Conservation (phyloP, 2,113 vertebrate genomes). For the Chelonoidis abingdonii region DNA sequence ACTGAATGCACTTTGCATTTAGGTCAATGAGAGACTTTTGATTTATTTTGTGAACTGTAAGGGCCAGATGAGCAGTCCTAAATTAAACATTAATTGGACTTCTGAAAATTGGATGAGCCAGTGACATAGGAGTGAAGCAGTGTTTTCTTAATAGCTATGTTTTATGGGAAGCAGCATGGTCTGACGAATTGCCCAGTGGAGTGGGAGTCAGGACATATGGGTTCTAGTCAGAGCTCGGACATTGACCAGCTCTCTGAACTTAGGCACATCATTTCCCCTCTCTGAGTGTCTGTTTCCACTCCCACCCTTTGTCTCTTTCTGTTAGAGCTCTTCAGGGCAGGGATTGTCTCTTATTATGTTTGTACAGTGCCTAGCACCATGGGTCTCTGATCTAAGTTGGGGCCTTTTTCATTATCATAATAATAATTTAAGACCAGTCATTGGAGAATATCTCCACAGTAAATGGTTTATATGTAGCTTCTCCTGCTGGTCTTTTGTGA, state of each 20-base stretch:
- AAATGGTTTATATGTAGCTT: background rate
- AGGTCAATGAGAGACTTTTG: background rate
- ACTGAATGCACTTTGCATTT: background rate
- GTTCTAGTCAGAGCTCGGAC: background rate
- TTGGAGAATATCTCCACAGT: background rate
- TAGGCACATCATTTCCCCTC: background rate
- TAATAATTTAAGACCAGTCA: background rate
- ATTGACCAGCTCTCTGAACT: background rate
- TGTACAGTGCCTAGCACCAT: background rate
- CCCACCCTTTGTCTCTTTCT: background rate
- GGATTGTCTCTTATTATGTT: background rate
- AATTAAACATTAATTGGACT: background rate
- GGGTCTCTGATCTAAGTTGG: background rate
- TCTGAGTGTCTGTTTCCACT: background rate
- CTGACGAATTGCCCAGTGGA: background rate
- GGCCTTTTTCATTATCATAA: background rate
- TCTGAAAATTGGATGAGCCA: background rate
- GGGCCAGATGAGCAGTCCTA: background rate
- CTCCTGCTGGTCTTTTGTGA: background rate
- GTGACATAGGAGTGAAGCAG: background rate
- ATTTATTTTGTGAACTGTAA: background rate
- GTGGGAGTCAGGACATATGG: background rate
- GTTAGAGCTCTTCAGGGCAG: background rate
- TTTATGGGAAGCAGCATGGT: background rate
- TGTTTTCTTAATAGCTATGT: background rate